A percentile compares a stretch with the other conserved stretches of the same genome.
phyloP scores from a whole-genome alignment of 2,113 vertebrate genomes.

The Myocastor coypus region DNA sequence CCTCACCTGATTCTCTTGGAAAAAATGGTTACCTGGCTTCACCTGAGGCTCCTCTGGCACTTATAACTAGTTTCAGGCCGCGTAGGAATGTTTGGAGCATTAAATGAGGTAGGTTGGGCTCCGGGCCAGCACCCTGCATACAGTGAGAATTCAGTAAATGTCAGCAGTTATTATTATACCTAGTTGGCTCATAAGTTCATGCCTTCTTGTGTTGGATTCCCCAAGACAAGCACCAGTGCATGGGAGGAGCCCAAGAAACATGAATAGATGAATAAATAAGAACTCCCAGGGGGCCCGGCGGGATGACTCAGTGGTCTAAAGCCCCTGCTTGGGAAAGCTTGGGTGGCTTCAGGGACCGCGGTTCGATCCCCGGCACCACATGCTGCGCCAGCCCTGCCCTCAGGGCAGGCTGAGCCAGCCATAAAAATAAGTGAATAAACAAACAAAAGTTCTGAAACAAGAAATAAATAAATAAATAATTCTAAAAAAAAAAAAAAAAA shows the following conservation, averaged over 20 bases:
- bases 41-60: neutral
- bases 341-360: too few relatives aligned
- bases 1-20: neutral
- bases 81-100: neutral
- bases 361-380: too few relatives aligned
- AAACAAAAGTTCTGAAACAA: too few relatives aligned
- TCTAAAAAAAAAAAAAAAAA: too few relatives aligned
- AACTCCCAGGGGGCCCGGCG: too few relatives aligned
- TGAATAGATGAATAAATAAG: neutral
- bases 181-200: neutral
- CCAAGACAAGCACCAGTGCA: neutral
- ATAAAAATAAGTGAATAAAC: too few relatives aligned
- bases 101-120: neutral
- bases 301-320: too few relatives aligned
- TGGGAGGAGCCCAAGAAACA: constrained; percentile 7
- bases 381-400: too few relatives aligned
- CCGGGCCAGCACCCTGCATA: neutral
- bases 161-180: neutral
- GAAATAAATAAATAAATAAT: too few relatives aligned
- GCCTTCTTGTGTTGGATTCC: neutral
- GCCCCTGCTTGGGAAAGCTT: too few relatives aligned
- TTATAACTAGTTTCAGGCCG: neutral
- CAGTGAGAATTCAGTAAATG: neutral
- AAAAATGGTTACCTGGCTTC: neutral
- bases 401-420: too few relatives aligned